Base-by-base conservation (phyloP, 2,113 vertebrate genomes). In the Gila orcuttii region DNA sequence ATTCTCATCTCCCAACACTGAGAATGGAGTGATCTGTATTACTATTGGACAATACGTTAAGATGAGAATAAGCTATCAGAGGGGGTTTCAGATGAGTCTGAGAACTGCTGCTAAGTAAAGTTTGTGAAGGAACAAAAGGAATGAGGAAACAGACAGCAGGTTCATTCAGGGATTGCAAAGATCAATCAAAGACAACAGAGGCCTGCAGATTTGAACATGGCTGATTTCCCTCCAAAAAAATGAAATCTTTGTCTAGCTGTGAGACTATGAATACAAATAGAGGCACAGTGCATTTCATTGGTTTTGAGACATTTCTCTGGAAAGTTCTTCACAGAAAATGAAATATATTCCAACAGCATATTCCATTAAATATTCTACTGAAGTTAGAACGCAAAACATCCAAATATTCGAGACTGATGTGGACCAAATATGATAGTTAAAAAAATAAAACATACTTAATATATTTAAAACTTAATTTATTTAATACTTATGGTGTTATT, bases 41-140 rank as follows among this genome's bases (percentile, higher is more conserved):
- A 69, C 36, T 79, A 82, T 75, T 55, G 45, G 25, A 81, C 10
- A 23, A 81, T 76, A 47, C 28, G 9, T 77, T 59, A 69, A 15
- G 71, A 39, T 1, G 12, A 21, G 28, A 86, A 74, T 21, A 82
- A 36, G 12, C 47, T 57, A 59, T 78, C 75, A 79, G 57, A 68
- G 12, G 25, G 87, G 13, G 28, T 77, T 68, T 82, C 19, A 82
- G 9, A 59, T 42, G 21, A 82, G 71, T 12, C n/a, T 23, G 79
- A 52, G 55, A 80, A 57, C 47, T 57, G 64, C 28, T 15, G 21
- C 50, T 73, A 73, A 57, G 68, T 83, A 73, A 73, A 25, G 66
- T 57, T 83, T 83, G 81, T 36, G 31, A 59, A 31, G 47, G 47
- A 83, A 83, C 28, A 83, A 83, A 83, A 83, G 81, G 31, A 69